phyloP scores from a whole-genome alignment of 2,113 vertebrate species.

The Salminus brasiliensis region DNA sequence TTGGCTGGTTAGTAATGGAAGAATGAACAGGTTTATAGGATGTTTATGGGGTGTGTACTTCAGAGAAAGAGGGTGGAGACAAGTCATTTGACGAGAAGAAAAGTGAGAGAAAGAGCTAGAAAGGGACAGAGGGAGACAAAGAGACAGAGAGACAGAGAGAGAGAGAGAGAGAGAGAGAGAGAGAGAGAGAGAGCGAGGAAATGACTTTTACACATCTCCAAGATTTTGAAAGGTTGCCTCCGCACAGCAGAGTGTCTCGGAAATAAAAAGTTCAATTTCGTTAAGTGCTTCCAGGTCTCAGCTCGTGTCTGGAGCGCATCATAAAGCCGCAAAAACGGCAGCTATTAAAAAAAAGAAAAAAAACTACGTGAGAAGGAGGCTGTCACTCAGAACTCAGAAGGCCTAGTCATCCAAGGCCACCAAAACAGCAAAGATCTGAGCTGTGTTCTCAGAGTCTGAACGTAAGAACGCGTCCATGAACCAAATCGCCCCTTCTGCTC shows the following conservation, averaged over 20 bases:
- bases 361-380: neutral
- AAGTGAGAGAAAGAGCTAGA: neutral
- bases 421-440: slow-evolving; percentile 14
- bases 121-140: neutral
- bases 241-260: neutral
- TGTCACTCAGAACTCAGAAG: neutral
- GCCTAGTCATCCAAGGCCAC: neutral
- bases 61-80: neutral
- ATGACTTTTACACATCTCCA: slow-evolving; percentile 8
- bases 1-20: no score
- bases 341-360: neutral
- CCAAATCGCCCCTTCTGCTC: neutral
- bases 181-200: slow-evolving; percentile 9
- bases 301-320: neutral
- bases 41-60: no score
- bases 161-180: neutral
- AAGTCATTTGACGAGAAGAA: no score
- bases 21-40: no score
- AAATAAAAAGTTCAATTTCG: slow-evolving; percentile 30
- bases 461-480: neutral
- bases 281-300: slow-evolving; percentile 40
- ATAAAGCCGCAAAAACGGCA: neutral
- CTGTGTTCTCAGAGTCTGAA: neutral
- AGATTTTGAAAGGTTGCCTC: neutral
- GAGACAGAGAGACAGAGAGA: neutral